A percentile compares a stretch with the other conserved stretches of the same genome.
Evolutionary conservation across 2,113 vertebrate species (phyloP).

Genomic region (Crotalus helleri): DNA sequence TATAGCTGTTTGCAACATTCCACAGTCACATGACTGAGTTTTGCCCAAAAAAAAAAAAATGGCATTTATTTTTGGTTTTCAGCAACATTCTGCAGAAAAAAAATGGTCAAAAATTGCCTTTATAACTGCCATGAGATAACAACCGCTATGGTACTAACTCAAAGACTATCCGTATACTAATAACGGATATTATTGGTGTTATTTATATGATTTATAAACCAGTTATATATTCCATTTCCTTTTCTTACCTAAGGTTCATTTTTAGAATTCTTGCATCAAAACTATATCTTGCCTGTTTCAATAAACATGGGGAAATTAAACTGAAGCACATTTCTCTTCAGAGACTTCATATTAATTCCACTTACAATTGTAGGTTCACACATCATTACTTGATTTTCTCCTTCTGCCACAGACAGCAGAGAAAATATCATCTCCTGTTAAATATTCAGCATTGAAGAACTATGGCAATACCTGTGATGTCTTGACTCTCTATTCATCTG

Average conservation of each 20-base stretch:
- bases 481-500: constrained; percentile 56
- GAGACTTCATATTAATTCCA: constrained; percentile 53
- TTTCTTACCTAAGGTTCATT: constrained; percentile 31
- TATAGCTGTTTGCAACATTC: not conserved
- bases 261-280: constrained; percentile 22
- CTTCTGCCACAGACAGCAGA: constrained; percentile 51
- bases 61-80: not conserved
- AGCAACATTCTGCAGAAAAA: not conserved
- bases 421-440: constrained; percentile 47
- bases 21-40: not conserved
- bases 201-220: not conserved
- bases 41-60: not conserved
- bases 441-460: constrained; percentile 50
- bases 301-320: constrained; percentile 37
- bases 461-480: constrained; percentile 37
- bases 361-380: constrained; percentile 57
- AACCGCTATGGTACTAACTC: not conserved
- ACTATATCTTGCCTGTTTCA: constrained; percentile 36
- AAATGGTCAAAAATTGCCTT: not conserved
- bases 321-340: constrained; percentile 49
- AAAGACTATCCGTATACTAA: not conserved
- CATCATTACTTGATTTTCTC: constrained; percentile 64
- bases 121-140: not conserved
- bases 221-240: constrained; percentile 28
- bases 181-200: not conserved